Evolutionary conservation across 2,797 vertebrate genomes (phyloP), one percentile per base, ranked within the genome.

Genomic region (Myiothlypis coronata): DNA sequence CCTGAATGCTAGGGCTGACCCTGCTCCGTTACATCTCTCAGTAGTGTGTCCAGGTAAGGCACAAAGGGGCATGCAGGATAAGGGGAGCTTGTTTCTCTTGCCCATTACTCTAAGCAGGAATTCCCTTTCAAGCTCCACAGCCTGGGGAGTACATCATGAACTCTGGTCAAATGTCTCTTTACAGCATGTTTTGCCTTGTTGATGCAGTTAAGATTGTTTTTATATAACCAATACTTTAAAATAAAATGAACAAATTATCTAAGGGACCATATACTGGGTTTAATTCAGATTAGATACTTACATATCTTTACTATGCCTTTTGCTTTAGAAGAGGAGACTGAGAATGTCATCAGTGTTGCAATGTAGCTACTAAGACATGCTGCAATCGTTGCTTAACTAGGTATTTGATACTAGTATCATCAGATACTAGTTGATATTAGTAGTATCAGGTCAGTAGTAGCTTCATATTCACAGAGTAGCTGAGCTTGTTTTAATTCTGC

Each of bases 1-100:
- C 0, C 0, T 7, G 18, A 82, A 59, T 4, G 0, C 49, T 86
- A 43, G 60, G 69, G 28, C 57, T 69, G 87, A 75, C 30, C n/a
- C n/a, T 94, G 27, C 80, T 74, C 21, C 0, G 0, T 59, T 43
- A 6, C 39, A 17, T 44, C 32, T 49, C 47, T 78, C 37, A 28
- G 1, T 20, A n/a, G 5, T 18, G 14, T 52, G n/a, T 76, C 34
- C 69, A 86, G 89, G 87, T 94, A 93, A 91, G 89, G 75, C 26
- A 50, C 1, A 0, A 39, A 35, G 28, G 15, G 34, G 5, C 15
- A 3, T 47, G 30, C 49, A 72, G 64, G 23, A 63, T 17, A 59
- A 59, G 24, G 37, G 44, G 43, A 75, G 12, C 22, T 86, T 57
- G 27, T 68, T 86, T 72, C 64, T 89, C 53, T 55, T 87, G 55